Conservation (phyloP, 2,113 vertebrate genomes). For the Oryzias curvinotus region DNA sequence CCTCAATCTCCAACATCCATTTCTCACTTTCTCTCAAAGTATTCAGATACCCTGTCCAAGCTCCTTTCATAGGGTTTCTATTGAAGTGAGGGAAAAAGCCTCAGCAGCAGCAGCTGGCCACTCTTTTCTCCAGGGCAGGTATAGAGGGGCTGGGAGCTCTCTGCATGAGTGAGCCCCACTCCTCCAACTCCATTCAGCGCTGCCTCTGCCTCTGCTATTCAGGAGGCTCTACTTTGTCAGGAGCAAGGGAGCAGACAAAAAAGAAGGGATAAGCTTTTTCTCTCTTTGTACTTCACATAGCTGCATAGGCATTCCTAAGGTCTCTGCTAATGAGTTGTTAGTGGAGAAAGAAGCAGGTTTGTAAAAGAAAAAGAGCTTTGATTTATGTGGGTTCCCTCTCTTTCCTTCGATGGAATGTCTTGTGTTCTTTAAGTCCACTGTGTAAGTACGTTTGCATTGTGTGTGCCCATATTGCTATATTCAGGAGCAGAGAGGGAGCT, state of each 20-base stretch:
- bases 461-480: slow-evolving; percentile 23
- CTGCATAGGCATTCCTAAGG: slow-evolving; percentile 65
- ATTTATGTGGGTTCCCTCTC: slow-evolving; percentile 61
- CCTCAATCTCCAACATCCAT: slow-evolving; percentile 52
- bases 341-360: slow-evolving; percentile 54
- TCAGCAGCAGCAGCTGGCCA: slow-evolving; percentile 74
- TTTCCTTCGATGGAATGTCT: slow-evolving; percentile 48
- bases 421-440: slow-evolving; percentile 4
- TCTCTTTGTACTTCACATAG: slow-evolving; percentile 66
- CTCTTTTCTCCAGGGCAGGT: slow-evolving; percentile 70
- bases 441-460: slow-evolving; percentile 19
- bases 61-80: slow-evolving; percentile 72
- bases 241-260: slow-evolving; percentile 53
- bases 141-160: slow-evolving; percentile 68
- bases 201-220: slow-evolving; percentile 64
- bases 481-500: slow-evolving; percentile 4
- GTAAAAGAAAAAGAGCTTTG: slow-evolving; percentile 64
- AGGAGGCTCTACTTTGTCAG: slow-evolving; percentile 69
- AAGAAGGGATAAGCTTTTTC: slow-evolving; percentile 62
- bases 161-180: slow-evolving; percentile 72
- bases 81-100: slow-evolving; percentile 73
- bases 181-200: slow-evolving; percentile 63
- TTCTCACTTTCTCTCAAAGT: slow-evolving; percentile 51
- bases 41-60: slow-evolving; percentile 60
- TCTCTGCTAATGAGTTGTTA: slow-evolving; percentile 64